Percentiles rank a stretch among this genome's conserved stretches.
Evolutionary conservation across 2,113 vertebrate genomes (phyloP).

Genomic region (Ursus arctos): DNA sequence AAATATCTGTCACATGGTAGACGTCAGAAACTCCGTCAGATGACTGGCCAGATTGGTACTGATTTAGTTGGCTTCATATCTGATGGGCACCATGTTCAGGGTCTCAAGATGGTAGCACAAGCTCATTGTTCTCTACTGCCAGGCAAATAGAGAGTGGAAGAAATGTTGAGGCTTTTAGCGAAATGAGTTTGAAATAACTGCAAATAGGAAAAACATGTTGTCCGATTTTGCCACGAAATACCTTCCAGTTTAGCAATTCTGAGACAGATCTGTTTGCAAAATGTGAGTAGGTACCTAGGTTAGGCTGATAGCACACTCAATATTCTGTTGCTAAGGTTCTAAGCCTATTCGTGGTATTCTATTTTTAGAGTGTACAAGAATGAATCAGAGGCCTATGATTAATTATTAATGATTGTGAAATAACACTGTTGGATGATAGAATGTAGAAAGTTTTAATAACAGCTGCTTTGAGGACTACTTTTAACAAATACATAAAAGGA

Average conservation of each 20-base stretch:
- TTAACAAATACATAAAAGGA: constrained; percentile 83
- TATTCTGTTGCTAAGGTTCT: constrained; percentile 86
- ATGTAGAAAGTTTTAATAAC: constrained; percentile 85
- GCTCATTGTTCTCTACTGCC: neutral
- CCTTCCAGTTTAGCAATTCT: constrained; percentile 59
- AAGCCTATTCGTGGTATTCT: constrained; percentile 80
- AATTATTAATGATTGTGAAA: constrained; percentile 87
- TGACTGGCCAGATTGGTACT: neutral
- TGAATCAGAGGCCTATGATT: constrained; percentile 88
- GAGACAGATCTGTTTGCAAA: constrained; percentile 80
- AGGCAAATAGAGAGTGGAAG: neutral
- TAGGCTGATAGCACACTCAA: constrained; percentile 75
- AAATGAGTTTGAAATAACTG: constrained; percentile 33
- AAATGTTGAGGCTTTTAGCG: neutral
- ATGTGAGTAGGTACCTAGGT: constrained; percentile 66
- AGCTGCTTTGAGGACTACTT: constrained; percentile 80
- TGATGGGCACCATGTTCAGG: neutral
- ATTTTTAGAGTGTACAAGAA: constrained; percentile 84
- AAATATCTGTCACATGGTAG: neutral
- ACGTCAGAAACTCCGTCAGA: neutral
- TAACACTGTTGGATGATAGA: constrained; percentile 83
- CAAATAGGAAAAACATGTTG: constrained; percentile 46
- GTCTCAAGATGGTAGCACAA: neutral
- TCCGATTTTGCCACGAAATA: constrained; percentile 67
- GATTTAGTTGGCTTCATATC: neutral